phyloP scores from a whole-genome alignment of 2,797 vertebrate species.

The Alectoris magna region DNA sequence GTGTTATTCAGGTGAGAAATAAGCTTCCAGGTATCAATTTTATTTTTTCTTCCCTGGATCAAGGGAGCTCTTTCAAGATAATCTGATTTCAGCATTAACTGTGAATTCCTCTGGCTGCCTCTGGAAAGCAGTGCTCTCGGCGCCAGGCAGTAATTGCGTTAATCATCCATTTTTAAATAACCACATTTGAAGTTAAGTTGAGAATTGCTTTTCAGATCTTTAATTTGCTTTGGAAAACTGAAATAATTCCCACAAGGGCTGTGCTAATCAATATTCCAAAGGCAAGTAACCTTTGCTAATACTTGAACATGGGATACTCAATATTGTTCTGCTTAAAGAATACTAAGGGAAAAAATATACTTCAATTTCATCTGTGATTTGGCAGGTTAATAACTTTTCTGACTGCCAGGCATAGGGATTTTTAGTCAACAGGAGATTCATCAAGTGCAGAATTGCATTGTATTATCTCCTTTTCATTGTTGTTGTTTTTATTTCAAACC shows the following conservation, averaged over 20 bases:
- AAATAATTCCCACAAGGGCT: conserved; percentile 58
- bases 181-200: conserved; percentile 71
- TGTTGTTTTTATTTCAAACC: conserved; percentile 53
- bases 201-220: conserved; percentile 74
- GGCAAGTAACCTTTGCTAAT: conserved; percentile 38
- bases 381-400: conserved; percentile 30
- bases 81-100: conserved; percentile 51
- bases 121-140: conserved; percentile 55
- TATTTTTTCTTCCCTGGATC: conserved; percentile 44
- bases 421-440: conserved; percentile 50
- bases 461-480: conserved; percentile 15
- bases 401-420: background rate
- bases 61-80: conserved; percentile 61
- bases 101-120: conserved; percentile 46
- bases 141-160: conserved; percentile 65
- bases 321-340: conserved; percentile 22
- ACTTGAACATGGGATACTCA: background rate
- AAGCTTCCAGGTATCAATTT: conserved; percentile 56
- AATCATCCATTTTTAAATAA: conserved; percentile 75
- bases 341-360: background rate
- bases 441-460: conserved; percentile 15
- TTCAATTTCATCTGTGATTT: conserved; percentile 6
- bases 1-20: conserved; percentile 52
- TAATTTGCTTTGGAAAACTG: conserved; percentile 72
- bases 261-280: conserved; percentile 45